A percentile compares a stretch with the other conserved stretches of the same genome.
These are phyloP conservation scores for Callyntrura guangdongensis DNA, from an alignment of 2,888 invertebrate species.

Conservation along the genomic window DNA sequence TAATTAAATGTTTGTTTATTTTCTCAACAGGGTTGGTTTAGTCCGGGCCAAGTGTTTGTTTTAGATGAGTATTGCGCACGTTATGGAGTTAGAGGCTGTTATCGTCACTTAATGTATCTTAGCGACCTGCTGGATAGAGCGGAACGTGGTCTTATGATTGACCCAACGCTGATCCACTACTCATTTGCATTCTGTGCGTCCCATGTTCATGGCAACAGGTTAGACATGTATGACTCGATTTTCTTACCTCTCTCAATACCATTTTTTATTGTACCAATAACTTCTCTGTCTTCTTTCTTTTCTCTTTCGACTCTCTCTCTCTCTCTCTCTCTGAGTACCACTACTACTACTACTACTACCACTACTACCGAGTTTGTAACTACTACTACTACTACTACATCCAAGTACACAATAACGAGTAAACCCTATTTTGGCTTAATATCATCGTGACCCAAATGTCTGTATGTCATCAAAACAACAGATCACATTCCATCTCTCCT, in stretches of 20 bases:
- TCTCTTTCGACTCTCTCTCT: slow-evolving; percentile 73
- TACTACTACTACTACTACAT: slow-evolving; percentile 71
- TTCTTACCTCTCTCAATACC: slow-evolving; percentile 82
- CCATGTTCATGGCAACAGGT: slow-evolving; percentile 99
- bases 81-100: slow-evolving; percentile 99
- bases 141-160: slow-evolving; percentile 97
- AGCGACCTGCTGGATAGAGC: slow-evolving; percentile 97
- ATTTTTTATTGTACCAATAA: slow-evolving; percentile 79
- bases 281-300: slow-evolving; percentile 75
- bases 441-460: slow-evolving; percentile 65
- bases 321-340: slow-evolving; percentile 44
- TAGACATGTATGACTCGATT: slow-evolving; percentile 86
- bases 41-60: slow-evolving; percentile 99
- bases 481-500: slow-evolving; percentile 53
- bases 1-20: slow-evolving; percentile 3
- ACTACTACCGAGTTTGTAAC: slow-evolving; percentile 66
- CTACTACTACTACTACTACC: slow-evolving; percentile 71
- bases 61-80: slow-evolving; percentile 99
- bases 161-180: slow-evolving; percentile 99
- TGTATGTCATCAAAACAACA: slow-evolving; percentile 73
- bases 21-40: slow-evolving; percentile 96
- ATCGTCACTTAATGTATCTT: slow-evolving; percentile 98
- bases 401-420: slow-evolving; percentile 80
- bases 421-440: slow-evolving; percentile 55
- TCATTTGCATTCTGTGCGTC: slow-evolving; percentile 99